Conservation (phyloP, 2,888 invertebrate genomes). For the Scaptomyza polygonia region DNA sequence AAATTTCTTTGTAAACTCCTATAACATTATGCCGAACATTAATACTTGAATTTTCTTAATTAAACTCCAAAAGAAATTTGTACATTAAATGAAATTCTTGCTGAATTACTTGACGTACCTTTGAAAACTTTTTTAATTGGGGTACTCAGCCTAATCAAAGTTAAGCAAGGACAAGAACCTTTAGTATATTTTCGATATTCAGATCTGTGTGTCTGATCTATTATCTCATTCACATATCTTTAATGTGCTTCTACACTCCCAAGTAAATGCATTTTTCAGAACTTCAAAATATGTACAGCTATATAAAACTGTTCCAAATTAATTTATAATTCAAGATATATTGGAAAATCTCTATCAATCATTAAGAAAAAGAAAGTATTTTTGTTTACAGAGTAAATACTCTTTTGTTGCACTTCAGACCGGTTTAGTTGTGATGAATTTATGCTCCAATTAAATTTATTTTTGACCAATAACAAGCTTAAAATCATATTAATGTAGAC, state of each 20-base stretch:
- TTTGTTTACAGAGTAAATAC: not conserved
- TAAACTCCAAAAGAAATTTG: not conserved
- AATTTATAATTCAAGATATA: slow-evolving; percentile 3
- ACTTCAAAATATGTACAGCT: no score
- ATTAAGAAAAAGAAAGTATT: slow-evolving; percentile 4
- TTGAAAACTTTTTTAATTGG: no score
- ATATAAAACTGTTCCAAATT: slow-evolving; percentile 4
- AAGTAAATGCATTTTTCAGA: no score
- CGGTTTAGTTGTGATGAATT: slow-evolving; percentile 60
- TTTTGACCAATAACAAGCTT: slow-evolving; percentile 48
- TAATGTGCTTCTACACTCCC: no score
- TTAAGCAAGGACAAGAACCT: not conserved
- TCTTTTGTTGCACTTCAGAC: slow-evolving; percentile 1
- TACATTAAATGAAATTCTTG: not conserved
- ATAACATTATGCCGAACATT: no score
- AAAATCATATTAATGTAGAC: slow-evolving; percentile 72
- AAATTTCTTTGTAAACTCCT: not conserved
- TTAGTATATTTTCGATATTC: not conserved
- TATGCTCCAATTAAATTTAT: slow-evolving; percentile 38
- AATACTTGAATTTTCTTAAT: no score
- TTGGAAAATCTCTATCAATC: slow-evolving; percentile 43
- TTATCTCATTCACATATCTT: not conserved
- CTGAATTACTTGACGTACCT: not conserved
- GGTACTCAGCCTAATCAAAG: not conserved
- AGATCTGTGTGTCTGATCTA: not conserved